Evolutionary conservation across 2,113 vertebrate genomes (phyloP), one percentile per base, ranked within the genome.

Genomic region (Excalfactoria chinensis): DNA sequence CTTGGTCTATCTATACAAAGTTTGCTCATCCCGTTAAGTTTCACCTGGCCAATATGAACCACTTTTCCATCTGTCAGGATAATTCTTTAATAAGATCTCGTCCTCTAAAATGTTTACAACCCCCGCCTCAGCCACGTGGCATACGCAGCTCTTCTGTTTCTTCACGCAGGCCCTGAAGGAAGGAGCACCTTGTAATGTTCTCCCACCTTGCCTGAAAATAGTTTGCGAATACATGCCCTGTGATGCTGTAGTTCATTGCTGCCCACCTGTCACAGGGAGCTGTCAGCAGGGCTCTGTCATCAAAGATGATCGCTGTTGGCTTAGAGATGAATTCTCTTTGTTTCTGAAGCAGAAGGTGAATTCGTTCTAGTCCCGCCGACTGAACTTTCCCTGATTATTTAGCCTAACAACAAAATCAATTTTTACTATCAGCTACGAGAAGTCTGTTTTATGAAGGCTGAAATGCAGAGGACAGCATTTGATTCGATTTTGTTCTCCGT

Each of bases 381-480:
- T 80, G 64, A 56, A 86, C 86, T 83, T 87, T 88, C 49, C 49
- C 64, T 43, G 30, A 66, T 59, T 84, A 55, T 85, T 93, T 87
- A 66, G 81, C 59, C 46, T 69, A 81, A 69, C 67, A 75, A 73
- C 68, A 80, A 71, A 89, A 64, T 49, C 43, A 80, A 35, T n/a
- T 89, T 91, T 56, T 83, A 64, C 34, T 63, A 71, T 59, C 60
- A n/a, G 70, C 66, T 88, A 7, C 55, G 41, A 44, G 64, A 84
- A 67, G 68, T 74, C 46, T 78, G 53, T 60, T 88, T 72, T 53
- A 58, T 72, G 77, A 81, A 86, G 77, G 30, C 66, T 86, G 76
- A 68, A 92, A 81, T 84, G 60, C 44, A 75, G 62, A 72, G 80
- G 66, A 89, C 1, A 7, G 21, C 13, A 48, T 93, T 94, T 81